These are phyloP conservation scores for Diabrotica undecimpunctata DNA, from an alignment of 1,140 invertebrate genomes.

Conservation along the genomic window DNA sequence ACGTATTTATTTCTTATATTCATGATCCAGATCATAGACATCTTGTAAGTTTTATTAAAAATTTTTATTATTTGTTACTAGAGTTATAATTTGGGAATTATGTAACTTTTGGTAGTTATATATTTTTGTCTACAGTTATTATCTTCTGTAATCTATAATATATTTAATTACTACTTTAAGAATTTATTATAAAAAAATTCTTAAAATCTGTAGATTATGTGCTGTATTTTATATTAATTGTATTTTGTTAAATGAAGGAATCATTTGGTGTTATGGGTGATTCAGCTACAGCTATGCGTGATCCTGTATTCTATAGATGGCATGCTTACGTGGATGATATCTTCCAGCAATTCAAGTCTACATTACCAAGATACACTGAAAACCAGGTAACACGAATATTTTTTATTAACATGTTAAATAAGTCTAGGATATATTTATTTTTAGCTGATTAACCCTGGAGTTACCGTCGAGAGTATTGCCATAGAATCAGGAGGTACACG, in stretches of 20 bases:
- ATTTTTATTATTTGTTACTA: too few relatives aligned
- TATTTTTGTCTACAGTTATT: too few relatives aligned
- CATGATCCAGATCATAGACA: constrained; percentile 72
- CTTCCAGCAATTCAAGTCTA: constrained; percentile 70
- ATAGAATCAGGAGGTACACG: constrained; percentile 62
- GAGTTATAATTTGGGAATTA: too few relatives aligned
- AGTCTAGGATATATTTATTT: not conserved
- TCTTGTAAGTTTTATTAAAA: constrained; percentile 39
- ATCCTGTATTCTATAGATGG: too few relatives aligned
- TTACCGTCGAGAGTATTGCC: constrained; percentile 68
- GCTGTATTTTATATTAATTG: too few relatives aligned
- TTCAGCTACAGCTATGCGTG: constrained; percentile 40
- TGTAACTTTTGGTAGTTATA: too few relatives aligned
- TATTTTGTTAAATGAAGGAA: constrained; percentile 41
- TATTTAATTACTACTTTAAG: too few relatives aligned
- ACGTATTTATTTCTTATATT: constrained; percentile 61
- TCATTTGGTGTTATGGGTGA: constrained; percentile 63
- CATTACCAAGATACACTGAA: constrained; percentile 59
- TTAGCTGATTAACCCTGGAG: constrained; percentile 50
- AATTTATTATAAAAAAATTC: too few relatives aligned
- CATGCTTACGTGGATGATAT: constrained; percentile 54
- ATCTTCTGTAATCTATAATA: too few relatives aligned
- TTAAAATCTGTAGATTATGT: too few relatives aligned
- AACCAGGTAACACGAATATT: constrained; percentile 61
- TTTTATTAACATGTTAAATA: constrained; percentile 26